Conservation (phyloP, 2,797 vertebrate genomes). For the Anisognathus igniventris region DNA sequence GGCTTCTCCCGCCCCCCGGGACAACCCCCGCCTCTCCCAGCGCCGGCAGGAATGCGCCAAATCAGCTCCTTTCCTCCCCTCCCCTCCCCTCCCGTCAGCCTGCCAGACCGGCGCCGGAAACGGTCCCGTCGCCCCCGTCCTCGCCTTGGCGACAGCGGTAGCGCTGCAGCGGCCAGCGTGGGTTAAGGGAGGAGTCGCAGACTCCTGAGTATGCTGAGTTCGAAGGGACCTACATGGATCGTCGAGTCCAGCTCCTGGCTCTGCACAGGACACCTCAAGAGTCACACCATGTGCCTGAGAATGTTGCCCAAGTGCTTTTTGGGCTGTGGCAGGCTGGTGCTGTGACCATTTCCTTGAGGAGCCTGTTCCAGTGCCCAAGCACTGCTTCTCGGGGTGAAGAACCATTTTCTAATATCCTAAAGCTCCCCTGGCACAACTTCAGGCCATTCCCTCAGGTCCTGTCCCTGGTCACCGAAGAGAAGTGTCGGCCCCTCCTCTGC, state of each 20-base stretch:
- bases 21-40: too few relatives aligned
- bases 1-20: too few relatives aligned
- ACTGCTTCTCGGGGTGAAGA: background rate
- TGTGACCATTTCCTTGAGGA: background rate
- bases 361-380: too few relatives aligned
- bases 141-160: background rate
- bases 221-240: background rate
- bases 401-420: background rate
- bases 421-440: background rate
- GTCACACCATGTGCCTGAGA: background rate
- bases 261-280: background rate
- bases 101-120: fast-evolving
- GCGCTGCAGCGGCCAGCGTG: background rate
- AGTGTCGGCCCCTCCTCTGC: fast-evolving
- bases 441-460: background rate
- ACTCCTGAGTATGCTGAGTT: background rate
- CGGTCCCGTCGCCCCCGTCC: background rate
- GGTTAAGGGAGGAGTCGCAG: background rate
- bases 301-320: background rate
- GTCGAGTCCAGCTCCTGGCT: background rate
- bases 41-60: fast-evolving
- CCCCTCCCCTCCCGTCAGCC: fast-evolving
- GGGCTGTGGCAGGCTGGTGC: background rate
- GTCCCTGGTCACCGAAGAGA: background rate
- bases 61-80: fast-evolving